phyloP scores from a whole-genome alignment of 2,888 invertebrate species.

The Oegoconia quadripuncta region DNA sequence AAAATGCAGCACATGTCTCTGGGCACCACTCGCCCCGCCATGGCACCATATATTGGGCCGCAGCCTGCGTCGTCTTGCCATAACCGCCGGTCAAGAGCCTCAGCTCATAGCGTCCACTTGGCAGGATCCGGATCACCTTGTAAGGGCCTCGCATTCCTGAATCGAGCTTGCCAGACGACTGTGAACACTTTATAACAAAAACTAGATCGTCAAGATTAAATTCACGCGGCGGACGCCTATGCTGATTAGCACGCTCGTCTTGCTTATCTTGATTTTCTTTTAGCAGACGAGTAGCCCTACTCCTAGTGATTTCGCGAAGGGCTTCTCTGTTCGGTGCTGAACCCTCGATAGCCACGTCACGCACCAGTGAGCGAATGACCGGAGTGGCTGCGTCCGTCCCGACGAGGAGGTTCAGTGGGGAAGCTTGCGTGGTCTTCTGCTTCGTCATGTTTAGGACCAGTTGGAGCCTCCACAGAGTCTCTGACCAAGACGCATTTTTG shows the following conservation, averaged over 20 bases:
- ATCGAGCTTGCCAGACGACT: slow-evolving; percentile 21
- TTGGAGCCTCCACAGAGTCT: slow-evolving; percentile 17
- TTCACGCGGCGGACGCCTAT: neutral
- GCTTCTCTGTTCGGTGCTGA: slow-evolving; percentile 11
- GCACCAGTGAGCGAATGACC: slow-evolving; percentile 9
- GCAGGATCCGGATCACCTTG: slow-evolving; percentile 1
- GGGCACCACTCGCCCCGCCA: no score
- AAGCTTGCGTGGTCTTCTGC: no score
- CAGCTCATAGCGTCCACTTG: slow-evolving; percentile 15
- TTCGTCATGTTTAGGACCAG: slow-evolving; percentile 14
- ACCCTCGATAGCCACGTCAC: slow-evolving; percentile 11
- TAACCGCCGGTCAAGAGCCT: no score
- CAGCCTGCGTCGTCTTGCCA: slow-evolving; percentile 20
- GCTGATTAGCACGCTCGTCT: slow-evolving; percentile 8
- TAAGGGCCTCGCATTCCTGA: slow-evolving; percentile 8
- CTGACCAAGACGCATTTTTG: no score
- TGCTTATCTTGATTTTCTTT: slow-evolving; percentile 7
- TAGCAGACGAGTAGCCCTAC: slow-evolving; percentile 1
- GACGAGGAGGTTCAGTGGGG: slow-evolving; percentile 14
- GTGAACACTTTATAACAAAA: no score
- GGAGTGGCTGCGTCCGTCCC: slow-evolving; percentile 16
- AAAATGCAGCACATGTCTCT: slow-evolving; percentile 12
- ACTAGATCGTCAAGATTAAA: slow-evolving; percentile 8
- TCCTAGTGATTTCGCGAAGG: slow-evolving; percentile 6
- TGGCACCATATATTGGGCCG: slow-evolving; percentile 19